These are phyloP conservation scores for Gymnothorax javanicus DNA, from an alignment of 2,797 vertebrate genomes.

Conservation along the genomic window DNA sequence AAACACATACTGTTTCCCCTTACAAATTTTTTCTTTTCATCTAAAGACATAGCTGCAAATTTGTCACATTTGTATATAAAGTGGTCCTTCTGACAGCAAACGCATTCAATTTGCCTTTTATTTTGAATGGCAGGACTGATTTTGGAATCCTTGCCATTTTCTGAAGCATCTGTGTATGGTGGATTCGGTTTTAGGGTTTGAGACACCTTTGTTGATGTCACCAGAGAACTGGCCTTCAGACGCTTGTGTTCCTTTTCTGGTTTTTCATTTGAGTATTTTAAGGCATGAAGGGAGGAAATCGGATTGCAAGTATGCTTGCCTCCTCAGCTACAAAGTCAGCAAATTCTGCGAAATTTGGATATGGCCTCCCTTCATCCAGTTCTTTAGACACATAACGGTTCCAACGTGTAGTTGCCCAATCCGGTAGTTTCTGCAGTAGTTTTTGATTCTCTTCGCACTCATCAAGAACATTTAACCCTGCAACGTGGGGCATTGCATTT, in stretches of 20 bases:
- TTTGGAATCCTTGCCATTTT: not conserved
- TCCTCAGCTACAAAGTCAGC: constrained; percentile 36
- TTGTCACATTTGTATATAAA: constrained; percentile 42
- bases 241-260: constrained; percentile 21
- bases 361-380: constrained; percentile 34
- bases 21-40: constrained; percentile 35
- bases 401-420: constrained; percentile 36
- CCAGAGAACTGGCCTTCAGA: constrained; percentile 1
- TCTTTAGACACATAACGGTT: constrained; percentile 30
- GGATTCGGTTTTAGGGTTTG: not conserved
- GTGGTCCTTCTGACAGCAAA: constrained; percentile 38
- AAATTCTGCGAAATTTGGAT: constrained; percentile 31
- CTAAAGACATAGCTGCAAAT: constrained; percentile 33
- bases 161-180: not conserved
- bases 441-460: constrained; percentile 42
- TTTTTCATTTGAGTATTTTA: constrained; percentile 4
- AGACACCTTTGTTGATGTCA: not conserved
- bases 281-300: constrained; percentile 33
- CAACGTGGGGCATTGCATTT: constrained; percentile 37
- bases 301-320: constrained; percentile 39
- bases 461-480: constrained; percentile 29
- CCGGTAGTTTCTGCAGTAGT: constrained; percentile 37
- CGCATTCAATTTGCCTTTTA: constrained; percentile 29
- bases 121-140: constrained; percentile 5
- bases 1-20: constrained; percentile 39